Conservation (phyloP, 2,888 invertebrate species). For the Coleophora flavipennella region DNA sequence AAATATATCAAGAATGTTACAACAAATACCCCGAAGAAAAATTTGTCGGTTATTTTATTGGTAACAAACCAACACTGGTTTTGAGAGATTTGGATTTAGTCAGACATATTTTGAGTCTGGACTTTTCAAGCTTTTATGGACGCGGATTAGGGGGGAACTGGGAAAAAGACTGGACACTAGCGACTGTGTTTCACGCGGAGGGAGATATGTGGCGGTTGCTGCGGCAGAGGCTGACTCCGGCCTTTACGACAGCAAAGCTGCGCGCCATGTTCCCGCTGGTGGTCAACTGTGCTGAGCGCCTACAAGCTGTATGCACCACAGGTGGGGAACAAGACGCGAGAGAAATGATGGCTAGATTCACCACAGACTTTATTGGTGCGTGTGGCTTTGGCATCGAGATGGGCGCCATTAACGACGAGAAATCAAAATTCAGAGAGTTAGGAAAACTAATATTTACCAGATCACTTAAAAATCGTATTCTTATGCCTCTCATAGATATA, state of each 20-base stretch:
- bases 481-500: slow-evolving; percentile 18
- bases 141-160: slow-evolving; percentile 20
- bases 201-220: slow-evolving; percentile 33
- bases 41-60: slow-evolving; percentile 24
- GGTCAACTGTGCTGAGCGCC: slow-evolving; percentile 21
- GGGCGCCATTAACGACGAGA: slow-evolving; percentile 25
- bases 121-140: slow-evolving; percentile 24
- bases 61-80: slow-evolving; percentile 19
- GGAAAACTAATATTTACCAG: slow-evolving; percentile 20
- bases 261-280: slow-evolving; percentile 33
- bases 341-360: slow-evolving; percentile 32
- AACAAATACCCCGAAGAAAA: slow-evolving; percentile 21
- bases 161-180: slow-evolving; percentile 22
- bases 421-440: slow-evolving; percentile 25
- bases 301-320: slow-evolving; percentile 11
- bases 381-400: slow-evolving; percentile 34
- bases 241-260: slow-evolving; percentile 26
- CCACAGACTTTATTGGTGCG: slow-evolving; percentile 34
- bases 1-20: slow-evolving; percentile 18
- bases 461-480: slow-evolving; percentile 17
- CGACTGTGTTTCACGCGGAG: slow-evolving; percentile 27
- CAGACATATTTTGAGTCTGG: slow-evolving; percentile 21
- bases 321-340: slow-evolving; percentile 18
- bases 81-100: slow-evolving; percentile 25
- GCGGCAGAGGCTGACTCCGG: slow-evolving; percentile 28